Conservation (phyloP, 1,140 invertebrate genomes). For the Aleiodes sp. region DNA sequence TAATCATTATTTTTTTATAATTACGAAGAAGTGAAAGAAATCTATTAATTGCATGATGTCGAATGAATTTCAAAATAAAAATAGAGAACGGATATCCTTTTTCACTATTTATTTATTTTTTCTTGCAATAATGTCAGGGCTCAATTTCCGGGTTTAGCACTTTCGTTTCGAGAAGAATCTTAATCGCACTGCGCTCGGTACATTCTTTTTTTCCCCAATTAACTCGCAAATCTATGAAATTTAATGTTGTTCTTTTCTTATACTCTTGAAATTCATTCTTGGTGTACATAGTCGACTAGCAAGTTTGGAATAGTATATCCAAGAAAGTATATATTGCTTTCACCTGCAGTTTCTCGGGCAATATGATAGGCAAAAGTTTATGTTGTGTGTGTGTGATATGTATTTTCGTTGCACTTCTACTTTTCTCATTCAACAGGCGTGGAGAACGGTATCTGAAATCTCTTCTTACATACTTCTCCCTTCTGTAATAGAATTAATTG, state of each 20-base stretch:
- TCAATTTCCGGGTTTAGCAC: constrained; percentile 31
- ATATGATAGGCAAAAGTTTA: constrained; percentile 41
- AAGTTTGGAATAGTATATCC: background rate
- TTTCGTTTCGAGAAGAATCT: constrained; percentile 30
- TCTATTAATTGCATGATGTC: background rate
- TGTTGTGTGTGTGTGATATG: constrained; percentile 13
- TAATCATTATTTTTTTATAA: background rate
- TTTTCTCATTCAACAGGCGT: constrained; percentile 36
- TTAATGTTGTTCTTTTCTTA: background rate
- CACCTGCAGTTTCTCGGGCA: background rate
- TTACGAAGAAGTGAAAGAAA: background rate
- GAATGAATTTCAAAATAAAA: background rate
- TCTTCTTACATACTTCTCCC: constrained; percentile 4
- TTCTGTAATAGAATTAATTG: constrained; percentile 29
- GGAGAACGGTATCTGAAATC: constrained; percentile 28
- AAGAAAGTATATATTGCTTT: background rate
- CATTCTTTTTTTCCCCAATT: background rate
- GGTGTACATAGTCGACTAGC: background rate
- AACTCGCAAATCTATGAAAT: constrained; percentile 2
- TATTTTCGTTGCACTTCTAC: constrained; percentile 26
- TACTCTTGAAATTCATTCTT: constrained; percentile 9
- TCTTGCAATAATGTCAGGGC: background rate
- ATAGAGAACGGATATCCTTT: constrained; percentile 10
- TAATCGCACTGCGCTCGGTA: background rate
- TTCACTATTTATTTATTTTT: background rate